phyloP scores from a whole-genome alignment of 2,797 vertebrate genomes.

The Sebastes minor region DNA sequence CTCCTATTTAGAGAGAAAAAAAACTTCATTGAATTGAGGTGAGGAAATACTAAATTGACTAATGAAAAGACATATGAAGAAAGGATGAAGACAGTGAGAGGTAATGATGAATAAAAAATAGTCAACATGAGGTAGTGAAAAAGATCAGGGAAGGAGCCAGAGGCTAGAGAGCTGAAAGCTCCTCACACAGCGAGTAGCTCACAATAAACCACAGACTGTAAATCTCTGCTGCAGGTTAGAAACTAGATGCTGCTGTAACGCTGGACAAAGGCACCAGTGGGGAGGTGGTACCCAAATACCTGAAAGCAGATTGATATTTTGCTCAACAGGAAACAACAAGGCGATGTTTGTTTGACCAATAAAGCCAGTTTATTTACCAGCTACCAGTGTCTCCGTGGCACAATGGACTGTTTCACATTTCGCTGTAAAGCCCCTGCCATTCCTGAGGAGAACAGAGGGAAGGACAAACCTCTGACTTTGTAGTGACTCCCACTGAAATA shows the following conservation, averaged over 20 bases:
- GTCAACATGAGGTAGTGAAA: neutral
- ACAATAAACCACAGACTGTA: conserved; percentile 6
- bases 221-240: conserved; percentile 5
- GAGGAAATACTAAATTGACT: neutral
- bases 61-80: neutral
- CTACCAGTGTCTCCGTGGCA: conserved; percentile 50
- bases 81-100: neutral
- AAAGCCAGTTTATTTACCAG: conserved; percentile 64
- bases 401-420: conserved; percentile 56
- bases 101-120: neutral
- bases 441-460: conserved; percentile 1
- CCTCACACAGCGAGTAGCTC: conserved; percentile 18
- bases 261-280: conserved; percentile 36
- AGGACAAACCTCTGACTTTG: conserved; percentile 26
- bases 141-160: neutral
- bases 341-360: conserved; percentile 57
- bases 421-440: neutral
- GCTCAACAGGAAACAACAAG: conserved; percentile 62
- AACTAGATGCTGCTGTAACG: neutral
- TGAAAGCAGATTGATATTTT: conserved; percentile 63
- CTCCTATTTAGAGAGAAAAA: neutral
- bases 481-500: conserved; percentile 23
- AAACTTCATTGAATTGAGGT: neutral
- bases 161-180: neutral
- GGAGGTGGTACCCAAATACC: conserved; percentile 65